Conservation (phyloP, 92 coral and sea anemone species). For the Ricordea florida region DNA sequence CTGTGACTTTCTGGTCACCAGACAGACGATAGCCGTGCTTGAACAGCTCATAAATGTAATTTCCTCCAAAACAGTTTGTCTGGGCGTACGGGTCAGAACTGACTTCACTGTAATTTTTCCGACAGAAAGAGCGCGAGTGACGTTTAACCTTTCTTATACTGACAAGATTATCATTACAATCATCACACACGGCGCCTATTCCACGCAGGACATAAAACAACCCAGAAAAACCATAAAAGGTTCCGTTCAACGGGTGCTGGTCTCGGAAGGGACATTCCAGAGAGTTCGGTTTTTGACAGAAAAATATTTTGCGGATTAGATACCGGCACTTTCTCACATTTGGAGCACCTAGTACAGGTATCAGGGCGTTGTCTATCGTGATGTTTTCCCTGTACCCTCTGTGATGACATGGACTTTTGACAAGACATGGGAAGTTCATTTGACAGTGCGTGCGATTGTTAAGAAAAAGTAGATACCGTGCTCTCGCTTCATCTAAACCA, state of each 20-base stretch:
- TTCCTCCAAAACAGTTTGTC: conserved; percentile 13
- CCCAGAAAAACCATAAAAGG: conserved; percentile 33
- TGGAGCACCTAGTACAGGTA: conserved; percentile 19
- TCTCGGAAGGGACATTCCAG: conserved; percentile 4
- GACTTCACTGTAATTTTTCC: background rate
- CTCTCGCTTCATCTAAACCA: conserved; percentile 14
- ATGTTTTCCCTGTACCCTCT: background rate
- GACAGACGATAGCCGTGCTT: conserved; percentile 6
- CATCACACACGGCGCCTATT: background rate
- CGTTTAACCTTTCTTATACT: conserved; percentile 6
- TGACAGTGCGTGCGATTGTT: background rate
- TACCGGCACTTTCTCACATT: background rate
- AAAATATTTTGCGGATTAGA: conserved; percentile 7
- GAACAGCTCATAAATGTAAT: conserved; percentile 24
- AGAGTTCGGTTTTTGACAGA: conserved; percentile 9
- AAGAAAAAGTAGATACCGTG: background rate
- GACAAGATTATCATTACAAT: background rate
- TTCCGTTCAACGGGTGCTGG: conserved; percentile 14
- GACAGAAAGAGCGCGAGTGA: conserved; percentile 6
- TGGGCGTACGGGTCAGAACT: conserved; percentile 10
- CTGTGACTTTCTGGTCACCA: background rate
- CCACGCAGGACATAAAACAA: background rate
- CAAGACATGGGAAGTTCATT: too few relatives aligned
- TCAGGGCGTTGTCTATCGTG: background rate
- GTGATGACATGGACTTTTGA: conserved; percentile 36